A percentile compares a stretch with the other conserved stretches of the same genome.
Evolutionary conservation across 2,888 invertebrate genomes (phyloP).

Genomic region (Trissoscelio sp.): DNA sequence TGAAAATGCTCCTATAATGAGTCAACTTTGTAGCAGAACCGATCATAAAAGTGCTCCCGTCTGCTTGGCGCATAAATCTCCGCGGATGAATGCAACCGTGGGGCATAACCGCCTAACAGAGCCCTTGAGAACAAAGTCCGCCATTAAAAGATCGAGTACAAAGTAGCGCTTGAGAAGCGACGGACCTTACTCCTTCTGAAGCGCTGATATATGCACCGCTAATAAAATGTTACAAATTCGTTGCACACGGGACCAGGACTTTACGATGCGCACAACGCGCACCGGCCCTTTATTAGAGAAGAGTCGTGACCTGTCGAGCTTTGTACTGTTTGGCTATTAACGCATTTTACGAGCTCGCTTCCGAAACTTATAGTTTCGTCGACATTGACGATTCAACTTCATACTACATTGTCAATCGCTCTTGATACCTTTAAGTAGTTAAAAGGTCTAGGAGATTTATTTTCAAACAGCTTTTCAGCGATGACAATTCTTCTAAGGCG

Average conservation of each 20-base stretch:
- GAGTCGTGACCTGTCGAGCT: slow-evolving; percentile 65
- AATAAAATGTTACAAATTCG: slow-evolving; percentile 83
- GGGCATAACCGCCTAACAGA: slow-evolving; percentile 75
- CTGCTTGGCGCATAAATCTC: slow-evolving; percentile 78
- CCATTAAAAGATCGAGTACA: slow-evolving; percentile 78
- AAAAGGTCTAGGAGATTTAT: slow-evolving; percentile 48
- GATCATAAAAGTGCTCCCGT: slow-evolving; percentile 80
- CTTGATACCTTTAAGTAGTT: slow-evolving; percentile 7
- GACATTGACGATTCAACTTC: slow-evolving; percentile 60
- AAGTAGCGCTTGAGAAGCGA: slow-evolving; percentile 69
- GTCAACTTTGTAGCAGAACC: slow-evolving; percentile 79
- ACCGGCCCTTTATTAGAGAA: slow-evolving; percentile 75
- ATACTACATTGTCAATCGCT: slow-evolving; percentile 47
- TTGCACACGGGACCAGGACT: slow-evolving; percentile 76
- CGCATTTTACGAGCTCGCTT: slow-evolving; percentile 60
- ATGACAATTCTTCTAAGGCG: background rate
- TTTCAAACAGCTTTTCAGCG: slow-evolving; percentile 29
- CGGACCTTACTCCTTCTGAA: slow-evolving; percentile 59
- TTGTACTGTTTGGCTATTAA: slow-evolving; percentile 62
- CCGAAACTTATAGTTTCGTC: slow-evolving; percentile 58
- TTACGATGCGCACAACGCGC: slow-evolving; percentile 76
- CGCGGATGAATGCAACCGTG: slow-evolving; percentile 76
- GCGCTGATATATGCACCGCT: slow-evolving; percentile 73
- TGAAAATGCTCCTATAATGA: slow-evolving; percentile 73
- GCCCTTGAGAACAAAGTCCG: slow-evolving; percentile 77